Conservation (phyloP, 2,888 invertebrate genomes). For the Rotaria macrura region DNA sequence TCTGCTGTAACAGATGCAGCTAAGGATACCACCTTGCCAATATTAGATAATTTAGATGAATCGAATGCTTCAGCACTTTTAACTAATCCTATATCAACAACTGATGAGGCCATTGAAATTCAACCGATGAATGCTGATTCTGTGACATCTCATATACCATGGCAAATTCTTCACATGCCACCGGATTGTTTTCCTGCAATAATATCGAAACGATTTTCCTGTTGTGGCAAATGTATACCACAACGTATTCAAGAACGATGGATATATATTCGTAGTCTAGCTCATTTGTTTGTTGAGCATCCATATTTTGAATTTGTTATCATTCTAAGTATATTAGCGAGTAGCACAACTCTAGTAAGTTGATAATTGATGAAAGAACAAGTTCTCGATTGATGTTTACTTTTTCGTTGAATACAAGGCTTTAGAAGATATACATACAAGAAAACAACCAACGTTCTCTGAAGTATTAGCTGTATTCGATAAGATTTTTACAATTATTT, state of each 20-base stretch:
- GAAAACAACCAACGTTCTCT: not conserved
- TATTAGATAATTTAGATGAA: not conserved
- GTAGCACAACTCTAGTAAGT: conserved; percentile 23
- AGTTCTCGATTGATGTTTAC: not conserved
- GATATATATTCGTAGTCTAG: conserved; percentile 58
- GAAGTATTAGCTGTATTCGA: conserved; percentile 58
- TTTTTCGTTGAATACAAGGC: conserved; percentile 49
- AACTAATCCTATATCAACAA: not conserved
- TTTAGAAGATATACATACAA: conserved; percentile 29
- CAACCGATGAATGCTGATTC: not conserved
- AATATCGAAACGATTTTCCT: not conserved
- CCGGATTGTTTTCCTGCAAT: not conserved
- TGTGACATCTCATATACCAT: not conserved
- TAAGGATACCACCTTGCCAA: not conserved
- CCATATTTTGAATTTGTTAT: conserved; percentile 45
- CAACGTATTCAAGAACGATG: not conserved
- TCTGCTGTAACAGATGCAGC: no score
- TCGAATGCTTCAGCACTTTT: not conserved
- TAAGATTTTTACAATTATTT: conserved; percentile 91
- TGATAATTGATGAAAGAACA: not conserved
- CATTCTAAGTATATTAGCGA: conserved; percentile 25
- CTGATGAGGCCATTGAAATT: not conserved
- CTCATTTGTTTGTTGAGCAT: conserved; percentile 88
- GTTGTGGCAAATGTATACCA: not conserved
- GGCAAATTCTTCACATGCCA: not conserved